Base-by-base conservation (phyloP, 2,113 vertebrate species). In the Dicaeum eximium region DNA sequence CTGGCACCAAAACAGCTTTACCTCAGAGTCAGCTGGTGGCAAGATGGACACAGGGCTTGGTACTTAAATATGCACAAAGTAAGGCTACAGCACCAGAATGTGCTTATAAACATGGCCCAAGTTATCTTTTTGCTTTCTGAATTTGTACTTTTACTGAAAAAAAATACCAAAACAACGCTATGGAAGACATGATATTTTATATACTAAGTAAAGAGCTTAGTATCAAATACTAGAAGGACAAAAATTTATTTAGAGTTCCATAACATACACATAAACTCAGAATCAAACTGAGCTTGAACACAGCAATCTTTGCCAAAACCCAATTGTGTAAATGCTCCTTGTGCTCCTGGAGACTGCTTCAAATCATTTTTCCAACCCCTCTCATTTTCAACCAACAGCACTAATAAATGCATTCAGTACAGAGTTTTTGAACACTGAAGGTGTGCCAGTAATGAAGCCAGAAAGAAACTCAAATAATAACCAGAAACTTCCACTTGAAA, bases 1-100 rank as follows among this genome's bases (percentile, higher is more conserved):
- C n/a, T n/a, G n/a, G 47, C 92, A 94, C 7, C 5, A 69, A 57
- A 95, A 53, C 20, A 69, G 86, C 74, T 80, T 21, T 51, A 84
- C 91, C 94, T 51, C 16, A 5, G 88, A 92, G 56, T 75, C 83
- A 92, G 66, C 79, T 88, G 85, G 28, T 24, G 93, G 87, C 79
- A 87, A 88, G 64, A 93, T 45, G 90, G 91, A 96, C 90, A 93
- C 10, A 11, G 84, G 57, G 69, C 71, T 82, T 92, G 72, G 44
- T 15, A 92, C 80, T 91, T 80, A 86, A 93, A 93, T 19, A 81
- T 15, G 50, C 57, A 53, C 45, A 7, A 67, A 79, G 85, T 31
- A 78, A 58, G 23, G 40, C 42, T 38, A 42, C 64, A 82, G 23
- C 56, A 73, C 38, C 62, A 71, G 30, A 80, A 47, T 37, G 37